These are phyloP conservation scores for Syrrhaptes paradoxus DNA, from an alignment of 2,113 vertebrate genomes.

Conservation along the genomic window DNA sequence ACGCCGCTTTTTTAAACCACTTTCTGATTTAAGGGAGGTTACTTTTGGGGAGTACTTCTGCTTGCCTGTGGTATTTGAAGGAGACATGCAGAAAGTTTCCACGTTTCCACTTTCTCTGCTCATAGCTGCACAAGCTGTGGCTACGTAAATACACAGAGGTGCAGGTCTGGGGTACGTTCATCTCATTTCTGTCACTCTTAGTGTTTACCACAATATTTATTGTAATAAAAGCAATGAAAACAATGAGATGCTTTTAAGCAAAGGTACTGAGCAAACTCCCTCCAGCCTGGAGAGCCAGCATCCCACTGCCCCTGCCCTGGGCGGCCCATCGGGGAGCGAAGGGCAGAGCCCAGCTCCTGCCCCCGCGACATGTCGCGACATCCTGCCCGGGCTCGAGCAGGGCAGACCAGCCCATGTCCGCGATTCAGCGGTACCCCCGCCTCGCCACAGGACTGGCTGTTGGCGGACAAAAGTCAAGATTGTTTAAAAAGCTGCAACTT, in stretches of 20 bases:
- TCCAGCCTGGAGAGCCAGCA: rapidly evolving
- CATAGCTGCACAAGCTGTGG: neutral
- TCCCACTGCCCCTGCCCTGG: rapidly evolving
- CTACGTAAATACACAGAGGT: neutral
- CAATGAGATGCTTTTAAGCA: neutral
- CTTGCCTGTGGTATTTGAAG: neutral
- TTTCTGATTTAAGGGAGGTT: neutral
- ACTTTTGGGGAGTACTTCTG: neutral
- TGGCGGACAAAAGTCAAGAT: rapidly evolving
- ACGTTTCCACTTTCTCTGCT: neutral
- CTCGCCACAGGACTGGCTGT: rapidly evolving
- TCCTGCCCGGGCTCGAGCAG: neutral
- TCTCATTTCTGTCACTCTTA: neutral
- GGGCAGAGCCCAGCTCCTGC: neutral
- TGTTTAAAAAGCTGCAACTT: neutral
- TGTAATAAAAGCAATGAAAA: neutral
- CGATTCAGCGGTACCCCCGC: rapidly evolving
- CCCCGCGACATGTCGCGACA: neutral
- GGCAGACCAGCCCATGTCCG: neutral
- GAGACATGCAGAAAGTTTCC: neutral
- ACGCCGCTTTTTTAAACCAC: neutral
- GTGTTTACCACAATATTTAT: neutral
- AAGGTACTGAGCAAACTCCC: neutral
- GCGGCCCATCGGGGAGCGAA: too few relatives aligned
- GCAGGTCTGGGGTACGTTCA: neutral